Evolutionary conservation across 2,888 invertebrate species (phyloP).

Genomic region (Cancer borealis): DNA sequence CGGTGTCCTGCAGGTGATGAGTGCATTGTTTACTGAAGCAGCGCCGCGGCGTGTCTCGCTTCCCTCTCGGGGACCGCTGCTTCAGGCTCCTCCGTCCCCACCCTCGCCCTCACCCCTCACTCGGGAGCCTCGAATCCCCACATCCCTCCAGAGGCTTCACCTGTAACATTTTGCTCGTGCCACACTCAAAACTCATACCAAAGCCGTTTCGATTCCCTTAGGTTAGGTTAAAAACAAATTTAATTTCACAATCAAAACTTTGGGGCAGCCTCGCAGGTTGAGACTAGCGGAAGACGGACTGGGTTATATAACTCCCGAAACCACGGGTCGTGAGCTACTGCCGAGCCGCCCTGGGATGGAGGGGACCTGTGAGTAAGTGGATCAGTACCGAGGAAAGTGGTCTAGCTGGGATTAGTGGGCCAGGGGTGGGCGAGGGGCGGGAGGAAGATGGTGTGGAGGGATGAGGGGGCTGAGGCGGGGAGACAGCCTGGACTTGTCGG

Average conservation of each 20-base stretch:
- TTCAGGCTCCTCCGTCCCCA: not conserved
- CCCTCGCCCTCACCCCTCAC: not conserved
- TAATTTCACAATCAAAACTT: constrained; percentile 41
- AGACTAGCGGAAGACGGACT: constrained; percentile 33
- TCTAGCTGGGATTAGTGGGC: constrained; percentile 22
- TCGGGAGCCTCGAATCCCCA: not conserved
- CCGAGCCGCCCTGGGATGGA: not conserved
- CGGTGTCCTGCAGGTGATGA: not conserved
- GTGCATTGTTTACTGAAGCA: constrained; percentile 31
- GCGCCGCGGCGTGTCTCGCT: not conserved
- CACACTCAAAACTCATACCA: not conserved
- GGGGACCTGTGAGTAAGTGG: constrained; percentile 26
- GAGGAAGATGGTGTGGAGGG: not conserved
- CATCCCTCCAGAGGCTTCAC: not conserved
- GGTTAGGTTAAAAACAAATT: constrained; percentile 22
- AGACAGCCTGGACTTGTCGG: not conserved
- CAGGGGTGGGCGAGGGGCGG: not conserved
- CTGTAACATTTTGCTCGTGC: not conserved
- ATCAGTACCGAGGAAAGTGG: constrained; percentile 32
- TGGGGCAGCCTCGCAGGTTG: not conserved
- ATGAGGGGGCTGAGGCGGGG: not conserved
- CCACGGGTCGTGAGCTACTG: not conserved
- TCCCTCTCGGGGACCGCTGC: not conserved
- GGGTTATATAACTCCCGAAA: not conserved
- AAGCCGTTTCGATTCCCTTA: constrained; percentile 16